Evolutionary conservation across 2,113 vertebrate species (phyloP).

Genomic region (Orthonyx spaldingii): DNA sequence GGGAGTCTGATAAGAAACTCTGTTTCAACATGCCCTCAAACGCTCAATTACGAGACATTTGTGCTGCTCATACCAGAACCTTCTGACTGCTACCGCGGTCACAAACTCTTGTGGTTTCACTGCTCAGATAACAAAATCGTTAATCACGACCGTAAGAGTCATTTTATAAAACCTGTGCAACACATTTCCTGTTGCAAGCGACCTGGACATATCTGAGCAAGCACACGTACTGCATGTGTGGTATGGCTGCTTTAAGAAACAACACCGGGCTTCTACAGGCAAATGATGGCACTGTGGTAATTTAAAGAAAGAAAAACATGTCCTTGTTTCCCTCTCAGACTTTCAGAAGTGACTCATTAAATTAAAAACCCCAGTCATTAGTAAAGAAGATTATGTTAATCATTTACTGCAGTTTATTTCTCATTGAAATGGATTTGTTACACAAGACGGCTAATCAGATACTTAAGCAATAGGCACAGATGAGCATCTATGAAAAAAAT

Average conservation of each 20-base stretch:
- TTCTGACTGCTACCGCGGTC: not conserved
- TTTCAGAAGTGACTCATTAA: conserved; percentile 40
- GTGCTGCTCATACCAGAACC: not conserved
- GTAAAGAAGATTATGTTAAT: conserved; percentile 49
- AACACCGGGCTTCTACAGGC: not conserved
- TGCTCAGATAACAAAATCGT: conserved; percentile 39
- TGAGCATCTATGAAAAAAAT: not conserved
- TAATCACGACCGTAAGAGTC: not conserved
- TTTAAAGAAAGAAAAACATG: not conserved
- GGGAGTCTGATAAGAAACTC: not conserved
- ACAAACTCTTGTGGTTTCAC: conserved; percentile 7
- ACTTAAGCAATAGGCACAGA: not conserved
- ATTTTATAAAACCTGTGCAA: not conserved
- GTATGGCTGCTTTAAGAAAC: not conserved
- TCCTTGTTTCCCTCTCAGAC: not conserved
- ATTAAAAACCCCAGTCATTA: conserved; percentile 17
- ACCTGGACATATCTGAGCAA: not conserved
- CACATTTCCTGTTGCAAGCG: not conserved
- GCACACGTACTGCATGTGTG: not conserved
- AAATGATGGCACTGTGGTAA: not conserved
- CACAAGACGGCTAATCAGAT: conserved; percentile 27
- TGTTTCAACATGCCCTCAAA: not conserved
- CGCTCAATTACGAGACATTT: not conserved
- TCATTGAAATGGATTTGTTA: conserved; percentile 38
- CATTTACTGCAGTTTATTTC: conserved; percentile 37